phyloP scores from a whole-genome alignment of 2,888 invertebrate genomes.

The Ethmia dodecea region DNA sequence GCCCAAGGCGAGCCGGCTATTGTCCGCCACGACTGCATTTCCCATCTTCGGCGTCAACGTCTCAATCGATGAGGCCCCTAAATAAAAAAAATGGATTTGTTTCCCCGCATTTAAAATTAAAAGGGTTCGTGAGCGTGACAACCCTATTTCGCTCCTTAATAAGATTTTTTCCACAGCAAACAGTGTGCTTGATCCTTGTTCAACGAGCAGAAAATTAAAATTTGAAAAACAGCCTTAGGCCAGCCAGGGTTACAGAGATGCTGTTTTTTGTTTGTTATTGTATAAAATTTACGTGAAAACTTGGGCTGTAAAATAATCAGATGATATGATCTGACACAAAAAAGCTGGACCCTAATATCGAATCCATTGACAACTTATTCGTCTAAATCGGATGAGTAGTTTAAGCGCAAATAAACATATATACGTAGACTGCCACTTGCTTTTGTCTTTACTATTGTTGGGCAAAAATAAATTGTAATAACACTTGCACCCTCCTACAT shows the following conservation, averaged over 20 bases:
- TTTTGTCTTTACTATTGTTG: too few species aligned
- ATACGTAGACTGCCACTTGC: too few species aligned
- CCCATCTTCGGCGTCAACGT: conserved; percentile 26
- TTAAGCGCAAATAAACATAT: too few species aligned
- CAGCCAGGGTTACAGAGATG: conserved; percentile 35
- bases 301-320: too few species aligned
- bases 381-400: too few species aligned
- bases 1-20: conserved; percentile 30
- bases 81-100: conserved; percentile 19
- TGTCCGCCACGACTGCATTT: conserved; percentile 30
- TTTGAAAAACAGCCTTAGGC: conserved; percentile 43
- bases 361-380: too few species aligned
- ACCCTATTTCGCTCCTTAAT: conserved; percentile 44
- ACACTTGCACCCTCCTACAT: too few species aligned
- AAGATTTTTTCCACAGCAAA: conserved; percentile 44
- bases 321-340: too few species aligned
- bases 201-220: conserved; percentile 65
- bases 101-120: conserved; percentile 21
- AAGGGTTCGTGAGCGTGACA: conserved; percentile 37
- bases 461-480: too few species aligned
- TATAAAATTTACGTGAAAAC: too few species aligned
- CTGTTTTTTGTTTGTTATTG: too few species aligned
- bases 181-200: conserved; percentile 51
- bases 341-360: too few species aligned
- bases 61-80: conserved; percentile 22